Evolutionary conservation across 2,888 invertebrate species (phyloP).

Genomic region (Apamea sordens): DNA sequence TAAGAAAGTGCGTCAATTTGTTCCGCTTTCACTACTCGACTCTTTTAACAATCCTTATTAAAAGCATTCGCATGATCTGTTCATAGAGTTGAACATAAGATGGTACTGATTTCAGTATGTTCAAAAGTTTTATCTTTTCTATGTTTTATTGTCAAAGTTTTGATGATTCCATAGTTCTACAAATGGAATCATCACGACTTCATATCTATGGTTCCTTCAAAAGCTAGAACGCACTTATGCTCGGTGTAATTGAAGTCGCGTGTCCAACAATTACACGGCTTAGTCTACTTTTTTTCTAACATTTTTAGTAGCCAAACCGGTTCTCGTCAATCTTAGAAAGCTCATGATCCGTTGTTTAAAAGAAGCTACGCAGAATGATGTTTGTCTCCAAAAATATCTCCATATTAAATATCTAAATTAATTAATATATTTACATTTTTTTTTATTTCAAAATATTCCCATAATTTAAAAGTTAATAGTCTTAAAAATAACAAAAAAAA

Average conservation of each 20-base stretch:
- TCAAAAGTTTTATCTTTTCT: background rate
- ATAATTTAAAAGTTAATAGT: too few species aligned
- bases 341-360: background rate
- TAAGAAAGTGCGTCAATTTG: conserved; percentile 40
- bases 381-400: background rate
- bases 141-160: background rate
- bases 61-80: conserved; percentile 21
- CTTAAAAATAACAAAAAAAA: too few species aligned
- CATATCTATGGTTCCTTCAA: background rate
- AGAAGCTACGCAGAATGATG: background rate
- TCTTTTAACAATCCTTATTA: conserved; percentile 31
- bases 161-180: background rate
- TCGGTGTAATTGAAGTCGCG: conserved; percentile 19
- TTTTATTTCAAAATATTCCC: too few species aligned
- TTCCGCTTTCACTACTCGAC: conserved; percentile 36
- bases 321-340: conserved; percentile 32
- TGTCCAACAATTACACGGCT: conserved; percentile 30
- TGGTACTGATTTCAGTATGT: background rate
- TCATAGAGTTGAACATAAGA: background rate
- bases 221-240: conserved; percentile 4
- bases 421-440: background rate
- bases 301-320: conserved; percentile 33
- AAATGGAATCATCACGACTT: background rate
- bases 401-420: background rate
- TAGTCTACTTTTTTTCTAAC: conserved; percentile 28